These are phyloP conservation scores for Hirundichthys speculiger DNA, from an alignment of 2,113 vertebrate species.

Conservation along the genomic window DNA sequence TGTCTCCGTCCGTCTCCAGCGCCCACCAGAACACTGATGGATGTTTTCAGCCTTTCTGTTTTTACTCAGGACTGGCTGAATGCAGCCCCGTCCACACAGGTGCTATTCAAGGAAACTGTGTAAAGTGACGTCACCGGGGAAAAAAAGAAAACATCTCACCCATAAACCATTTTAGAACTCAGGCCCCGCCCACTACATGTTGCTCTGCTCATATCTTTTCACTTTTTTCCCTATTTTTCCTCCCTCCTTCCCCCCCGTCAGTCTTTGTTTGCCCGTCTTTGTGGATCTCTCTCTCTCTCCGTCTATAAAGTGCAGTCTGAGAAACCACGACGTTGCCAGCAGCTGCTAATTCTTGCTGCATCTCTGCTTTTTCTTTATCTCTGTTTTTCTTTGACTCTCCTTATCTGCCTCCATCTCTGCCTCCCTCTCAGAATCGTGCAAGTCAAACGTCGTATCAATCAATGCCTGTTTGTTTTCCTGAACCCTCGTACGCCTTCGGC, in stretches of 20 bases:
- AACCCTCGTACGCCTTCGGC: no score
- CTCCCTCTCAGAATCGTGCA: not conserved
- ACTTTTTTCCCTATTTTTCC: conserved; percentile 33
- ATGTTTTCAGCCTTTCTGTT: conserved; percentile 78
- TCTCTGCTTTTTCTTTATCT: conserved; percentile 18
- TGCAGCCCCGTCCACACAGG: conserved; percentile 81
- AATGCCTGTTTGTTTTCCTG: conserved; percentile 53
- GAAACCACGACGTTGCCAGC: conserved; percentile 15
- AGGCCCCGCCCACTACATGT: conserved; percentile 75
- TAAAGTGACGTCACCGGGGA: conserved; percentile 79
- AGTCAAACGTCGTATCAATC: conserved; percentile 26
- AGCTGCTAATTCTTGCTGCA: no score
- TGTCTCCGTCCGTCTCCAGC: conserved; percentile 54
- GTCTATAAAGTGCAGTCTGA: conserved; percentile 44
- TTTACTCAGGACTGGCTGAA: conserved; percentile 80
- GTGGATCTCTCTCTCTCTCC: conserved; percentile 21
- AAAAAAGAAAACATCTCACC: conserved; percentile 59
- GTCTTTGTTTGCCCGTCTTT: conserved; percentile 38
- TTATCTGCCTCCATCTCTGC: not conserved
- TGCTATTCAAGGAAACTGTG: conserved; percentile 85
- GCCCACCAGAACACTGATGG: conserved; percentile 74
- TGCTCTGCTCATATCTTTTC: conserved; percentile 60
- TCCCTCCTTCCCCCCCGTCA: not conserved
- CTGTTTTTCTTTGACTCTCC: not conserved
- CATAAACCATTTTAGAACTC: conserved; percentile 70